phyloP scores from a whole-genome alignment of 2,888 invertebrate genomes.

The Megamerina dolium region DNA sequence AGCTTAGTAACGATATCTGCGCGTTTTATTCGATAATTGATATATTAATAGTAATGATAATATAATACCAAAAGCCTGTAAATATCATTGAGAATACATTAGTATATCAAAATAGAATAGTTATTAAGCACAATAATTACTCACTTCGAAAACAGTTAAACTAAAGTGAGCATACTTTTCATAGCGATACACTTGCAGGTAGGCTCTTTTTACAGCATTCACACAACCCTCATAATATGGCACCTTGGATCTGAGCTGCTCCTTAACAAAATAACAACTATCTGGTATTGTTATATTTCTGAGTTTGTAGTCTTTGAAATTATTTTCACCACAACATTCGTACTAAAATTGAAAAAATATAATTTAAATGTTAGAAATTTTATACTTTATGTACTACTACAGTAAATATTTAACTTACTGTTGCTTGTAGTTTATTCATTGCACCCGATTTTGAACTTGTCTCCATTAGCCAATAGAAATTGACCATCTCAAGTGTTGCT shows the following conservation, averaged over 20 bases:
- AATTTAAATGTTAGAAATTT: too few relatives aligned
- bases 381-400: too few relatives aligned
- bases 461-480: slow-evolving; percentile 32
- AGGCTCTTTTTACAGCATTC: slow-evolving; percentile 26
- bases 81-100: slow-evolving; percentile 1
- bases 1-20: slow-evolving; percentile 32
- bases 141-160: slow-evolving; percentile 36
- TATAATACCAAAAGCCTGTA: slow-evolving; percentile 31
- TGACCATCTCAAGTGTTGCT: slow-evolving; percentile 29
- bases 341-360: slow-evolving; percentile 24
- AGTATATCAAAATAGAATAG: background rate
- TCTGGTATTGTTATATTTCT: slow-evolving; percentile 24
- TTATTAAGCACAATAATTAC: background rate
- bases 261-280: slow-evolving; percentile 30
- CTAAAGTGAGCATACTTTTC: slow-evolving; percentile 32
- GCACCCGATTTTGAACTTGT: slow-evolving; percentile 27
- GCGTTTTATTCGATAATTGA: slow-evolving; percentile 33
- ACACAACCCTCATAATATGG: slow-evolving; percentile 32
- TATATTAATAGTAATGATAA: slow-evolving; percentile 32
- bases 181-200: slow-evolving; percentile 27
- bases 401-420: slow-evolving; percentile 24
- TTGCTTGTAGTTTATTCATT: slow-evolving; percentile 31
- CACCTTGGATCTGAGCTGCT: slow-evolving; percentile 19
- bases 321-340: slow-evolving; percentile 34
- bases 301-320: slow-evolving; percentile 30